Conservation (phyloP, 1,140 invertebrate species). For the Aphelenchoides besseyi region DNA sequence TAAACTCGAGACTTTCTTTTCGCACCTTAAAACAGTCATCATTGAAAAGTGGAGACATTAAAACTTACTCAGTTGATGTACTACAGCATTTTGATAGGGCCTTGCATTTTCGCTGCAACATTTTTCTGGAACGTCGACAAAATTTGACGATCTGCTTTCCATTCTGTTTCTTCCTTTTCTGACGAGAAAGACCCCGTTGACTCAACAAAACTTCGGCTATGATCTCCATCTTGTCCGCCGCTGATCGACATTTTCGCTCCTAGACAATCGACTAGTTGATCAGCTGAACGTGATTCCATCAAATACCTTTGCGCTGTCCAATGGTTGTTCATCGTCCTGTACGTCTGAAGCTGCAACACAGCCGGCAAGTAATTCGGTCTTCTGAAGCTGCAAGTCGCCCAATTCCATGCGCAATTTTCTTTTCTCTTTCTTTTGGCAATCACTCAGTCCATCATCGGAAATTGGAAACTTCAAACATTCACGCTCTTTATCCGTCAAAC, state of each 20-base stretch:
- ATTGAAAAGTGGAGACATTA: background rate
- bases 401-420: background rate
- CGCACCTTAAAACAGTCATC: no score
- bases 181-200: background rate
- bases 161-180: background rate
- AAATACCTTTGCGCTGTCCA: background rate
- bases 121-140: conserved; percentile 16
- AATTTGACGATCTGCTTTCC: background rate
- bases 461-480: conserved; percentile 18
- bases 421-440: conserved; percentile 2
- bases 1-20: no score
- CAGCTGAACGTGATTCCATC: background rate
- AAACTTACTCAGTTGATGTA: background rate
- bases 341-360: no score
- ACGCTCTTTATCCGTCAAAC: background rate
- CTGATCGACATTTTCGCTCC: conserved; percentile 11
- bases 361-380: background rate
- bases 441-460: background rate
- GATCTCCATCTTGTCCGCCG: conserved; percentile 17
- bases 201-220: conserved; percentile 13
- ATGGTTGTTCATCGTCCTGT: no score
- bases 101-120: conserved; percentile 15
- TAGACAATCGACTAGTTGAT: conserved; percentile 1
- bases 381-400: conserved; percentile 1
- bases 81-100: background rate